Base-by-base conservation (phyloP, 2,888 invertebrate species). In the Idaea dimidiata region DNA sequence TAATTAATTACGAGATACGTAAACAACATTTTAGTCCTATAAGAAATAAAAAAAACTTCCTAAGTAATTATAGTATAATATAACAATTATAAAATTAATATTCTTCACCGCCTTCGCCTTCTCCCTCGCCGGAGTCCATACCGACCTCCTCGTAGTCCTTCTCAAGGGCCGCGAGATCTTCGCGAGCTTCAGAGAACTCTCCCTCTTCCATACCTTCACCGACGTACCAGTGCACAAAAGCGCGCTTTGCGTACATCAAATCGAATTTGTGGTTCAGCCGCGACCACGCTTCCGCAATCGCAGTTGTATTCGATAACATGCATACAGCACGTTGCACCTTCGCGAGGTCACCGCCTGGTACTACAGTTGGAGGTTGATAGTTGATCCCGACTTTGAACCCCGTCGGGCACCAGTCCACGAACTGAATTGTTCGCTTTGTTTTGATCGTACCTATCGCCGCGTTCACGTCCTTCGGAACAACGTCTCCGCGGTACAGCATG, bases 271-370 rank as follows among this genome's bases (percentile, higher is more conserved):
- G 98, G 88, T 99, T 98, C 66, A 99, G 94, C 76, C 98, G 95
- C 61, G 98, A 97, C 98, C 98, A 99, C 56, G 98, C 98, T 84
- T 99, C 98, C n/a, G 98, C 98, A 79, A 99, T 98, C 66, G 98
- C 97, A 0, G 98, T 99, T 58, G 98, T 99, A 95, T 99, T 99
- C 61, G 97, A 97, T 82, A 99, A 92, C 98, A 98, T 99, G 93
- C 99, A 99, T 2, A 99, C 98, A 16, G 98, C 98, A 56, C 98
- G 95, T 82, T 97, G 97, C 0, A 98, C 97, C 89, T 97, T 98
- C 63, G 98, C 98, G 78, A 97, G 88, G 82, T 98, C 98, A 1
- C 97, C 98, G 2, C 97, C 97, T 0, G 98, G 98, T 0, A 98
- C 97, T 16, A 97, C 97, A 1, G 97, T 97, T 93, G 86, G 97